Base-by-base conservation (phyloP, 2,797 vertebrate genomes). In the Rhyacichthys aspro region DNA sequence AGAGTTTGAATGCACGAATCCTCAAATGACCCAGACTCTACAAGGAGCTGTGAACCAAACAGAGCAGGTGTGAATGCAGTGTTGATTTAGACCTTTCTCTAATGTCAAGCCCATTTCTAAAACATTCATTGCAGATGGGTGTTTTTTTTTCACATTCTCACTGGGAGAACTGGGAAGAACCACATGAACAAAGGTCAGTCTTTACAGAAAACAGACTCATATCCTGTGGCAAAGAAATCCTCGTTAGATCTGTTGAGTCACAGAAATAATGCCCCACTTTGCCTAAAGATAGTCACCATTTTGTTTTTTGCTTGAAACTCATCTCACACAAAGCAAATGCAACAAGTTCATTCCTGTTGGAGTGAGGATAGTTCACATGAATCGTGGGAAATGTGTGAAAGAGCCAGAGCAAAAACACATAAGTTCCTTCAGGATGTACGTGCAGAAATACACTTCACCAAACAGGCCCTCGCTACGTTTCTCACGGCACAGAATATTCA, bases 311-410 rank as follows among this genome's bases (percentile, higher is more conserved):
- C 55, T 69, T 23, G 57, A 16, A 39, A 66, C 43, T 56, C 67
- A 55, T 70, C 72, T 68, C 73, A 80, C 74, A 58, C 50, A 43
- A 52, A 68, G 48, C 46, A 33, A 67, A 58, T 7, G 54, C 74
- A 69, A 78, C 67, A 71, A 69, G 67, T 83, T 46, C 33, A n/a
- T 43, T 72, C 58, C 59, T 61, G 59, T 66, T 76, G 4, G 47
- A 60, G 64, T 41, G 17, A 48, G 61, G 42, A 32, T 15, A 69
- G 52, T 36, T 56, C 28, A 44, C 47, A 72, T 62, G 44, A 46
- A 50, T 59, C 39, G 43, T 70, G 62, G 64, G 58, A 61, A 68
- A 54, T 49, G 17, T 70, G 60, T 46, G 32, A 41, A 55, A 59
- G 55, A 56, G 52, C 34, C 60, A 34, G 17, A 47, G 56, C 38